Evolutionary conservation across 2,888 invertebrate species (phyloP), one percentile per base, ranked within the genome.

Genomic region (Vandiemenella viatica): DNA sequence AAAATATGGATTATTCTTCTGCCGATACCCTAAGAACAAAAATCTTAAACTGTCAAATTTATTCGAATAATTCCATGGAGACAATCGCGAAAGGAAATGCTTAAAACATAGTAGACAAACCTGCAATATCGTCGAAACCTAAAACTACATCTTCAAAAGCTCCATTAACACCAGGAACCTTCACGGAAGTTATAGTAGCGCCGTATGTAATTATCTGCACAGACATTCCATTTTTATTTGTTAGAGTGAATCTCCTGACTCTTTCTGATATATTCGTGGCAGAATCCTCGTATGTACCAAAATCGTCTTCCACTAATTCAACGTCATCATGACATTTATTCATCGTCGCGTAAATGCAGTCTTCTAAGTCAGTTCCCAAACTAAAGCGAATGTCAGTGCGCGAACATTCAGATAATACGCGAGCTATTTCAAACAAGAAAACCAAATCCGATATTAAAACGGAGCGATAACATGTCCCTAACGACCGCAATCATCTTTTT

Each of bases 91-190:
- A n/a, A n/a, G n/a, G n/a, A n/a, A n/a, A n/a, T n/a, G n/a, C n/a
- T n/a, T n/a, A n/a, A n/a, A n/a, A n/a, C n/a, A n/a, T n/a, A n/a
- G n/a, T n/a, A n/a, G n/a, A n/a, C n/a, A n/a, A n/a, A 75, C 90
- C 88, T 65, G 79, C 74, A 51, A 90, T 67, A 50, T 79, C 74
- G 62, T 90, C 88, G 60, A 82, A 91, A 16, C 92, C 92, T 22
- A 88, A 73, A 0, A 83, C 74, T 3, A 93, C 72, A 62, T 93
- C 92, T 15, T 77, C 81, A 6, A 82, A 60, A 10, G 73, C 66
- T 18, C 86, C 87, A 59, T 74, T 69, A 54, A 73, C 77, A 62
- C 89, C 84, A 0, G 88, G 88, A 1, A 80, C 75, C 61, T 76
- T 75, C 7, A 93, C 73, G 5, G 79, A 73, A 1, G 79, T 81